Conservation (phyloP, 2,888 invertebrate genomes). For the Autographa gamma region DNA sequence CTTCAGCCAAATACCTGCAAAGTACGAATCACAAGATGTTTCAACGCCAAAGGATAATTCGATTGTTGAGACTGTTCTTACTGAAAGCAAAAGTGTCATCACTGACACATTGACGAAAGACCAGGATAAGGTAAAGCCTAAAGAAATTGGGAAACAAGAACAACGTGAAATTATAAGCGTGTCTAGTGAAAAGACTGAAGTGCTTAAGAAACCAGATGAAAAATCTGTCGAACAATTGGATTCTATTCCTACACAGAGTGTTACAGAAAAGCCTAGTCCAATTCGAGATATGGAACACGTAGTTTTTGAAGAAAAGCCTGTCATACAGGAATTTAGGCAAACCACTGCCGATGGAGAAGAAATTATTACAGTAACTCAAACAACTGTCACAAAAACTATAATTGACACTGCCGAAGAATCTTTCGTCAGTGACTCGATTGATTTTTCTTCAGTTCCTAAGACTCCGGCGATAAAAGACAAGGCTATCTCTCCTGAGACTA, state of each 20-base stretch:
- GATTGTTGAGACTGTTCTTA: slow-evolving; percentile 28
- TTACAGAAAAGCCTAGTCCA: slow-evolving; percentile 41
- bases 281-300: slow-evolving; percentile 56
- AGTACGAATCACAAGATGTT: slow-evolving; percentile 22
- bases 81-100: slow-evolving; percentile 51
- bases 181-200: slow-evolving; percentile 30
- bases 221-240: slow-evolving; percentile 17
- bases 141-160: slow-evolving; percentile 26
- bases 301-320: slow-evolving; percentile 61
- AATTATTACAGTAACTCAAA: slow-evolving; percentile 69
- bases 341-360: slow-evolving; percentile 65
- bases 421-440: slow-evolving; percentile 26
- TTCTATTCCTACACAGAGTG: slow-evolving; percentile 23
- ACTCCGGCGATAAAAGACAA: slow-evolving; percentile 13
- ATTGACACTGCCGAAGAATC: slow-evolving; percentile 56
- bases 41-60: slow-evolving; percentile 21
- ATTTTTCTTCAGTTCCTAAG: slow-evolving; percentile 16
- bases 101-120: slow-evolving; percentile 26
- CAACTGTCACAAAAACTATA: slow-evolving; percentile 69
- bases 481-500: slow-evolving; percentile 2
- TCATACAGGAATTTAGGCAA: slow-evolving; percentile 65
- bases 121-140: slow-evolving; percentile 8
- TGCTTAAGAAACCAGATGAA: slow-evolving; percentile 26
- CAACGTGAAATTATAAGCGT: slow-evolving; percentile 21
- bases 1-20: slow-evolving; percentile 30